These are phyloP conservation scores for Dendrocincla fuliginosa DNA, from an alignment of 2,797 vertebrate genomes.

Conservation along the genomic window DNA sequence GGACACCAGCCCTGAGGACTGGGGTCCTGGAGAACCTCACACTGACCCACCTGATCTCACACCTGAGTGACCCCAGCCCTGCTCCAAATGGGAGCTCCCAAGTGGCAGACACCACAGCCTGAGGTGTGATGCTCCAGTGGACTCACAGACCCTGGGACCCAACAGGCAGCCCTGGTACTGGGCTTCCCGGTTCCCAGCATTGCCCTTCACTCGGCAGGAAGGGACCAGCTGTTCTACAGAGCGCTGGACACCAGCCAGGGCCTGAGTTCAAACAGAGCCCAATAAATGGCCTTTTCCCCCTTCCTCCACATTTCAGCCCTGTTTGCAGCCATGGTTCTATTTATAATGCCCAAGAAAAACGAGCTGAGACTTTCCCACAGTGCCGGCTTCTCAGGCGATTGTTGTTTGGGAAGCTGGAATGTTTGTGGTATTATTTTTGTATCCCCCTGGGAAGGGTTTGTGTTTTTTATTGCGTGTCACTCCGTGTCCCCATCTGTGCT, in stretches of 20 bases:
- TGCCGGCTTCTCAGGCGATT: constrained; percentile 17
- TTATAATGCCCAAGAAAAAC: constrained; percentile 74
- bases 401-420: constrained; percentile 62
- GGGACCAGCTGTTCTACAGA: constrained; percentile 46
- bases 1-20: neutral
- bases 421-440: constrained; percentile 56
- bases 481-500: neutral
- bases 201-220: neutral
- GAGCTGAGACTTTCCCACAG: constrained; percentile 71
- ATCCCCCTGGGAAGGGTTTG: neutral
- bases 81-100: fast-evolving
- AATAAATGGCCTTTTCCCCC: constrained; percentile 28
- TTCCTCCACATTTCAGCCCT: neutral
- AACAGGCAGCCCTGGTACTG: neutral
- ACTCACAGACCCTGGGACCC: fast-evolving
- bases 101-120: neutral
- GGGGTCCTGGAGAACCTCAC: neutral
- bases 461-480: neutral
- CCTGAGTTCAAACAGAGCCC: constrained; percentile 51
- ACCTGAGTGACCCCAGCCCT: neutral
- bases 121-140: fast-evolving
- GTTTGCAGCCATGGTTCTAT: constrained; percentile 45
- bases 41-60: neutral
- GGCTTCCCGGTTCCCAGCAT: neutral
- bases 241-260: neutral